A percentile compares a stretch with the other conserved stretches of the same genome.
Evolutionary conservation across 1,140 invertebrate genomes (phyloP).

Genomic region (Neuroterus valhalla): DNA sequence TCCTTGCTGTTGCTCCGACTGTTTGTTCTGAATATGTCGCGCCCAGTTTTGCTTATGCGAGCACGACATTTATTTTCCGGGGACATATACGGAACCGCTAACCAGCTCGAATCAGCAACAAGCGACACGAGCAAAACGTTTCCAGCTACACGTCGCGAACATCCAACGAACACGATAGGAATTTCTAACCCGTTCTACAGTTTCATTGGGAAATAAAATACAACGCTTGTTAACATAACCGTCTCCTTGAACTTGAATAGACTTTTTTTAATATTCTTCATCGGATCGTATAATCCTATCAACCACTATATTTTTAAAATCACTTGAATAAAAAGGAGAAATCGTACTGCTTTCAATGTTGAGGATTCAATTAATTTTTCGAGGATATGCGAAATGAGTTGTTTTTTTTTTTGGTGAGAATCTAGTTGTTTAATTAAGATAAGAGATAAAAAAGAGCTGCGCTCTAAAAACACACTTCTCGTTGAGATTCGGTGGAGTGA

Average conservation of each 20-base stretch:
- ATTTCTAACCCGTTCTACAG: constrained; percentile 10
- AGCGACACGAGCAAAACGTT: constrained; percentile 24
- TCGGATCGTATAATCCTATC: background rate
- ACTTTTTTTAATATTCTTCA: background rate
- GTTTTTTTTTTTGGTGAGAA: background rate
- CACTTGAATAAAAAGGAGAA: background rate
- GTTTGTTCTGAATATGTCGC: constrained; percentile 26
- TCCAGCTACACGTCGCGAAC: constrained; percentile 7
- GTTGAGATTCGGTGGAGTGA: constrained; percentile 4
- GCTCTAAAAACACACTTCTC: background rate
- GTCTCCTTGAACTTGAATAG: constrained; percentile 3
- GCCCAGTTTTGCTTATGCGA: background rate
- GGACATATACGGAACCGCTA: constrained; percentile 12
- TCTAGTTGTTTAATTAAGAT: constrained; percentile 24
- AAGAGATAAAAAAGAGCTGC: constrained; percentile 2
- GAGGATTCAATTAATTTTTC: constrained; percentile 4
- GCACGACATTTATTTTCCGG: constrained; percentile 8
- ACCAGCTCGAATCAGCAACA: background rate
- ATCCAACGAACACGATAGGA: constrained; percentile 8
- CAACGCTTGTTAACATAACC: constrained; percentile 1
- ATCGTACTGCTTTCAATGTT: background rate
- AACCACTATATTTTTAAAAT: background rate
- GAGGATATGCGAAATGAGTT: background rate
- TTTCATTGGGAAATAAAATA: constrained; percentile 4
- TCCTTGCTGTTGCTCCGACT: constrained; percentile 35